A percentile compares a stretch with the other conserved stretches of the same genome.
These are phyloP conservation scores for Masticophis lateralis DNA, from an alignment of 2,797 vertebrate species.

Conservation along the genomic window DNA sequence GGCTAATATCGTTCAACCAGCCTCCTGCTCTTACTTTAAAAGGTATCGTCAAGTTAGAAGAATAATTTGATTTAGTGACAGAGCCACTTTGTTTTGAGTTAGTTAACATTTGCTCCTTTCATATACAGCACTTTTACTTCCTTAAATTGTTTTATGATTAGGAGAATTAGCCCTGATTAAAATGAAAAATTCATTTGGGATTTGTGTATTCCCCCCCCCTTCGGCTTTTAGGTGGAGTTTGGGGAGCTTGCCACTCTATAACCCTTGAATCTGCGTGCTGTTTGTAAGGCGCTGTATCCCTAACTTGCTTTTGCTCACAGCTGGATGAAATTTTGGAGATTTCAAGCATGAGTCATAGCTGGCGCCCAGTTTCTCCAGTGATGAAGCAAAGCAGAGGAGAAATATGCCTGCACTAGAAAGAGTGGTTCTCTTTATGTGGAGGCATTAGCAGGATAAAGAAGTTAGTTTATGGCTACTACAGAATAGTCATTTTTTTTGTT, in stretches of 20 bases:
- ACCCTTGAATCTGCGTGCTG: neutral
- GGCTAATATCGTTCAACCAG: conserved; percentile 5
- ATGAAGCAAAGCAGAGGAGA: neutral
- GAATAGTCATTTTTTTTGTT: neutral
- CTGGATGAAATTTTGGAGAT: neutral
- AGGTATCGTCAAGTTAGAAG: conserved; percentile 1
- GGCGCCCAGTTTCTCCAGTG: neutral
- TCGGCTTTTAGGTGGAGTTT: neutral
- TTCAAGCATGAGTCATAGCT: neutral
- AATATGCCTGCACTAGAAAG: neutral
- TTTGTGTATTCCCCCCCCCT: neutral
- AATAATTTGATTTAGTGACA: neutral
- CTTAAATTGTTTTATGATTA: neutral
- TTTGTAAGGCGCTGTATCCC: neutral
- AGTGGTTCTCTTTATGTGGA: neutral
- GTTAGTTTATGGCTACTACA: neutral
- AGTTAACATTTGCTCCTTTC: neutral
- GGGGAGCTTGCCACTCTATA: neutral
- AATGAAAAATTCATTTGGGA: neutral
- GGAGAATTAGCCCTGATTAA: neutral
- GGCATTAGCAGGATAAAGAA: neutral
- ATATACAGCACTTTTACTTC: neutral
- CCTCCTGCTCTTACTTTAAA: conserved; percentile 25
- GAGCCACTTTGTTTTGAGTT: neutral
- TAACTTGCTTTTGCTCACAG: neutral